Percentiles rank a stretch among this genome's conserved stretches.
Evolutionary conservation across 1,140 invertebrate species (phyloP).

Genomic region (Pinna nobilis): DNA sequence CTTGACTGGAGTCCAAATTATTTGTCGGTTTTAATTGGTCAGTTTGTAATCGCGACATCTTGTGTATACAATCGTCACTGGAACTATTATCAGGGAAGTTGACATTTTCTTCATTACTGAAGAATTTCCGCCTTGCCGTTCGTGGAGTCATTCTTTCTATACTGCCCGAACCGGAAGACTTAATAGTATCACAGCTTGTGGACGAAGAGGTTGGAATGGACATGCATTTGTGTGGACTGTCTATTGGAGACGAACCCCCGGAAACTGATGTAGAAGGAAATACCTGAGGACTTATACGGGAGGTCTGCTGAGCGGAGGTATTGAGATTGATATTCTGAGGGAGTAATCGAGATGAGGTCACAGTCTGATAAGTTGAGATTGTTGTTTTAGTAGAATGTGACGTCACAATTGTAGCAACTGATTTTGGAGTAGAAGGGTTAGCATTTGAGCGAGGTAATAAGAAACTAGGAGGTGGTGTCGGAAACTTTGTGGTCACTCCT

Average conservation of each 20-base stretch:
- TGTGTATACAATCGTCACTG: not conserved
- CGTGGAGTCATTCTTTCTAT: not conserved
- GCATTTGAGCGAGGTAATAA: conserved; percentile 23
- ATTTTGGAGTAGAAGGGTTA: not conserved
- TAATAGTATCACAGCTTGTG: too few species aligned
- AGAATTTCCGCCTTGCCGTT: conserved; percentile 1
- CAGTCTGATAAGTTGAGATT: conserved; percentile 1
- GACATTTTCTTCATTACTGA: not conserved
- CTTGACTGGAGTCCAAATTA: not conserved
- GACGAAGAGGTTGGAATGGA: too few species aligned
- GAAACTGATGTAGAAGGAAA: not conserved
- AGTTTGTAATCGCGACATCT: not conserved
- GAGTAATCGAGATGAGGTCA: not conserved
- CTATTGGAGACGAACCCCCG: not conserved
- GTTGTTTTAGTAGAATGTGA: conserved; percentile 11
- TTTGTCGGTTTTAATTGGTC: not conserved
- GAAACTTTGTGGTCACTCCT: conserved; percentile 30
- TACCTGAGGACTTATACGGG: not conserved
- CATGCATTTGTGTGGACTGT: too few species aligned
- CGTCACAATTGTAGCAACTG: not conserved
- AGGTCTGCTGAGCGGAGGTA: conserved; percentile 3
- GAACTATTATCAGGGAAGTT: not conserved
- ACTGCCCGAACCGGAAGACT: too few species aligned
- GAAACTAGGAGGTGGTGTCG: conserved; percentile 32
- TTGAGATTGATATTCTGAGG: conserved; percentile 34